These are phyloP conservation scores for Latrodectus elegans DNA, from an alignment of 2,888 invertebrate genomes.

Conservation along the genomic window DNA sequence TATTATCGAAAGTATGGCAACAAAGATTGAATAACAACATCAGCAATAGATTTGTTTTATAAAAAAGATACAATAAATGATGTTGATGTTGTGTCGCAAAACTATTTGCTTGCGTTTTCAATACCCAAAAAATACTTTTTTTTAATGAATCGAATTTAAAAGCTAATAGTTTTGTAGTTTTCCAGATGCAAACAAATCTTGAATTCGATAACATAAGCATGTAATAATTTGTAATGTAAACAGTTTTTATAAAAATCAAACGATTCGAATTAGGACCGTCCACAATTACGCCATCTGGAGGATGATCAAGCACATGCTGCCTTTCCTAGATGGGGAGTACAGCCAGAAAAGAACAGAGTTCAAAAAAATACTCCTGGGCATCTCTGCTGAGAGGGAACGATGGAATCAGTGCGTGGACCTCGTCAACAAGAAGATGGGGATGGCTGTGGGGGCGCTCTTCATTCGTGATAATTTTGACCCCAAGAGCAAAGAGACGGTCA, in stretches of 20 bases:
- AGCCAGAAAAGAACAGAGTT: constrained; percentile 85
- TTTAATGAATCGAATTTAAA: no score
- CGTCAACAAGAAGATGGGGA: constrained; percentile 89
- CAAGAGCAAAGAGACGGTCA: constrained; percentile 80
- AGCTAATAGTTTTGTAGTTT: no score
- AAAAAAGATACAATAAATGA: no score
- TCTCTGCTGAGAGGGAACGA: constrained; percentile 73
- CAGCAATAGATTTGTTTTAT: no score
- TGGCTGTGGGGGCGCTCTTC: constrained; percentile 90
- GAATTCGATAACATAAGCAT: no score
- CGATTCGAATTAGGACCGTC: constrained; percentile 78
- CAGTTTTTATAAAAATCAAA: constrained; percentile 4
- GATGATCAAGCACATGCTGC: constrained; percentile 82
- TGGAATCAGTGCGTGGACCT: constrained; percentile 85
- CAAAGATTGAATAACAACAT: no score
- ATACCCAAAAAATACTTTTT: no score
- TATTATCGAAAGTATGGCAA: no score
- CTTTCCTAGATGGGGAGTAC: constrained; percentile 82
- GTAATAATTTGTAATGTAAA: not conserved
- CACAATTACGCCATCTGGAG: constrained; percentile 88
- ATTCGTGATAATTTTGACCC: constrained; percentile 88
- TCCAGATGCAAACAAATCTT: no score
- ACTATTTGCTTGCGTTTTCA: no score
- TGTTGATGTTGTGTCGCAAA: no score
- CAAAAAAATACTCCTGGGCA: constrained; percentile 83